Evolutionary conservation across 2,113 vertebrate species (phyloP).

Genomic region (Pogona vitticeps): DNA sequence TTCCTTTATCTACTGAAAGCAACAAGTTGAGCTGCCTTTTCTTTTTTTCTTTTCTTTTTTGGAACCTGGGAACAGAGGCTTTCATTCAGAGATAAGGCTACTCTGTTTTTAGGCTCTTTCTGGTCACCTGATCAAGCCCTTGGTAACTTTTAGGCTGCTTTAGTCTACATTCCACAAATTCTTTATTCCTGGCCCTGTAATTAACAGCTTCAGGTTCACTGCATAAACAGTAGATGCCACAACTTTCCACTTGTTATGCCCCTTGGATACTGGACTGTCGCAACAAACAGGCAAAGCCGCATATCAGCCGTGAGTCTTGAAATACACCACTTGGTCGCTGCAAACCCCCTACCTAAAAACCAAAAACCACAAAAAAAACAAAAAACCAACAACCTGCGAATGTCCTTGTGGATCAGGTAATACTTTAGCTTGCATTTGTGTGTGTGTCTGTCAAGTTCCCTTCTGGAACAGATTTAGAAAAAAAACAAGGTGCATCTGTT

Average conservation of each 20-base stretch:
- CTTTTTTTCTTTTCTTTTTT: not conserved
- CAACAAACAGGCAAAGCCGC: not conserved
- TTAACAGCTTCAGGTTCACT: constrained; percentile 80
- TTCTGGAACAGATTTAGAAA: not conserved
- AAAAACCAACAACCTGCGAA: not conserved
- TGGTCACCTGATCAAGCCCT: constrained; percentile 73
- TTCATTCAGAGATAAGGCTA: constrained; percentile 66
- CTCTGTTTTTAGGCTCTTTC: constrained; percentile 39
- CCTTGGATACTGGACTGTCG: constrained; percentile 18
- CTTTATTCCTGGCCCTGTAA: constrained; percentile 74
- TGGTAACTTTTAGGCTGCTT: constrained; percentile 70
- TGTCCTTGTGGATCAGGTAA: constrained; percentile 64
- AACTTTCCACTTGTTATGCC: constrained; percentile 31
- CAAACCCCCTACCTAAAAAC: not conserved
- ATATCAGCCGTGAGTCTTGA: not conserved
- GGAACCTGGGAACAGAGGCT: constrained; percentile 58
- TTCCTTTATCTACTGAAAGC: constrained; percentile 69
- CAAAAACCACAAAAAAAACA: not conserved
- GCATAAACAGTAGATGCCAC: constrained; percentile 73
- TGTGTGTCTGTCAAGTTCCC: not conserved
- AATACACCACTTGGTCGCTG: not conserved
- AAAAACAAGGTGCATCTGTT: not conserved
- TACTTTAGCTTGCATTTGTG: not conserved
- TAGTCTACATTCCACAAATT: constrained; percentile 88
- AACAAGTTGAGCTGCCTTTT: constrained; percentile 62